Evolutionary conservation across 2,113 vertebrate species (phyloP).

Genomic region (Zosterops borbonicus): DNA sequence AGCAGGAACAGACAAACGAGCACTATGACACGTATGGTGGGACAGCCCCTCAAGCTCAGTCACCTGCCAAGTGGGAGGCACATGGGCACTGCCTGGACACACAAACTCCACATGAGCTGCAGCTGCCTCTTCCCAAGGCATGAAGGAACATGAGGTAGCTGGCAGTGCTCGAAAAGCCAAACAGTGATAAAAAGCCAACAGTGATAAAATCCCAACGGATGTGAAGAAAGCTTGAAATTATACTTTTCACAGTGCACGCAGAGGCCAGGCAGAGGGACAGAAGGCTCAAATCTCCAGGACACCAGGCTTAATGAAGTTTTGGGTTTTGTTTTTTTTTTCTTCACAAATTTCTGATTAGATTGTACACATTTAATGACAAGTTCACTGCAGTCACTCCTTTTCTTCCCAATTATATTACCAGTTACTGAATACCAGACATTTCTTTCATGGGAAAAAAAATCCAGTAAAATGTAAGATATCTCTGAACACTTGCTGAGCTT

Average conservation of each 20-base stretch:
- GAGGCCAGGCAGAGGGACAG: neutral
- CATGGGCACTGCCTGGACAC: rapidly evolving
- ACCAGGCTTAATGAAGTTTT: neutral
- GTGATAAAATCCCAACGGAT: neutral
- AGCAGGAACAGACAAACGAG: neutral
- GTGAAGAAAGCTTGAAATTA: neutral
- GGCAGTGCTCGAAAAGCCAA: neutral
- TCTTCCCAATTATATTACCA: neutral
- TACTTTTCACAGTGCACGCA: neutral
- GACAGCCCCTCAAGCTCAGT: neutral
- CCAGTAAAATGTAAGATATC: neutral
- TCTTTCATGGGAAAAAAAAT: neutral
- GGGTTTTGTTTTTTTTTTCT: neutral
- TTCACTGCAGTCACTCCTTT: neutral
- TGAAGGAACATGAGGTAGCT: rapidly evolving
- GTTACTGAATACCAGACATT: neutral
- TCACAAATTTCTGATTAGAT: neutral
- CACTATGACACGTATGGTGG: rapidly evolving
- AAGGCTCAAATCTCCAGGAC: neutral
- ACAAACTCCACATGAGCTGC: neutral
- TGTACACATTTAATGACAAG: neutral
- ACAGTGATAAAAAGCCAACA: neutral
- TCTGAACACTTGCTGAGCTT: neutral
- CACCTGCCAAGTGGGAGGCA: rapidly evolving
- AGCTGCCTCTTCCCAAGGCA: neutral